Evolutionary conservation across 2,113 vertebrate genomes (phyloP), one percentile per base, ranked within the genome.

Genomic region (Rafetus swinhoei): DNA sequence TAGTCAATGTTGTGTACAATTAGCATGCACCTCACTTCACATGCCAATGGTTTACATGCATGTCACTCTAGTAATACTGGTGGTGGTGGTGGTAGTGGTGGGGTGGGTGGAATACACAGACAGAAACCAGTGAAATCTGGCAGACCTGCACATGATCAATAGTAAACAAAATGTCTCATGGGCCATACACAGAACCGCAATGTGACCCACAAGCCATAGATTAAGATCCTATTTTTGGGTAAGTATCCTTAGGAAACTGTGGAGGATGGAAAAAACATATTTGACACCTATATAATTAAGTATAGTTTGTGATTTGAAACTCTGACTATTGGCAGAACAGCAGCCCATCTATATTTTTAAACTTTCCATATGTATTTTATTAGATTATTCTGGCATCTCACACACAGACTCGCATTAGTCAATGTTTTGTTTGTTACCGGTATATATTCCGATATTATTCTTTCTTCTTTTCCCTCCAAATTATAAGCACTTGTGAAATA

Each of bases 361-460:
- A n/a, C 2, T 69, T 69, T 35, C 65, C 32, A 72, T 72, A 35
- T 72, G 9, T n/a, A n/a, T 69, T 72, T 72, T 72, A 69, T 72
- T 72, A 9, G 32, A 72, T 72, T 35, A 35, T 35, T 72, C 65
- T 72, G 35, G 32, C n/a, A 35, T n/a, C 65, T 69, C 32, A 1
- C 32, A 19, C 21, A 35, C 21, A 86, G 72, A 93, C 32, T 56
- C 85, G 22, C 0, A 29, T 60, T 4, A 24, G 54, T n/a, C 9
- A 1, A 1, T 5, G 6, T 7, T 86, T 69, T 9, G 81, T 53
- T 0, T 6, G 0, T 4, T 27, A 27, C 4, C 62, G 13, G 9
- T 22, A 5, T 29, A 4, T 1, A 77, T 45, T 85, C 39, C 74
- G 35, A 1, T 50, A 45, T 50, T 50, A 7, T 60, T 54, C 18